A percentile compares a stretch with the other conserved stretches of the same genome.
Evolutionary conservation across 2,113 vertebrate genomes (phyloP).

Genomic region (Progne subis): DNA sequence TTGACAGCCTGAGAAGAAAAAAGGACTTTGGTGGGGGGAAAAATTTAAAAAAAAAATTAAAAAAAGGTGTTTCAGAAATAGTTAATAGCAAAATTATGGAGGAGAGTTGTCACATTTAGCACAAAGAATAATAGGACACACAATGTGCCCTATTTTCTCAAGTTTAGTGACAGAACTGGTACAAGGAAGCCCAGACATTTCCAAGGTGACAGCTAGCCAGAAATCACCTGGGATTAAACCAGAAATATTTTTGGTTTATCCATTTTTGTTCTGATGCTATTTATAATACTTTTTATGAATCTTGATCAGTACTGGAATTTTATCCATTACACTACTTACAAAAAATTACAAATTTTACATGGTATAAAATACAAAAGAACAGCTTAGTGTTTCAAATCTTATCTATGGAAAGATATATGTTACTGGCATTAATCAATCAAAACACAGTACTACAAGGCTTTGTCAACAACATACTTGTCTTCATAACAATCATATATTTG

Average conservation of each 20-base stretch:
- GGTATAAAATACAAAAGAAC: neutral
- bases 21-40: accelerated
- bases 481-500: neutral
- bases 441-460: neutral
- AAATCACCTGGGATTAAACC: neutral
- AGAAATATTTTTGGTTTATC: neutral
- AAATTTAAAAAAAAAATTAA: neutral
- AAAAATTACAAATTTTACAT: neutral
- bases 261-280: neutral
- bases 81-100: neutral
- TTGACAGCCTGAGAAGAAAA: neutral
- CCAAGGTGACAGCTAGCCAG: neutral
- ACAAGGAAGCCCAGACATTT: neutral
- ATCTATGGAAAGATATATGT: neutral
- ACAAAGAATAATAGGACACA: neutral
- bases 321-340: neutral
- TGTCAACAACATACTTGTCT: neutral
- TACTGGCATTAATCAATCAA: neutral
- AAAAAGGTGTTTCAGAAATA: neutral
- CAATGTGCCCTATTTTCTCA: neutral
- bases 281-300: neutral
- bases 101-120: neutral
- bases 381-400: neutral
- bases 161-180: neutral
- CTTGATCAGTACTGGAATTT: neutral